Evolutionary conservation across 2,113 vertebrate species (phyloP).

Genomic region (Caranx ignobilis): DNA sequence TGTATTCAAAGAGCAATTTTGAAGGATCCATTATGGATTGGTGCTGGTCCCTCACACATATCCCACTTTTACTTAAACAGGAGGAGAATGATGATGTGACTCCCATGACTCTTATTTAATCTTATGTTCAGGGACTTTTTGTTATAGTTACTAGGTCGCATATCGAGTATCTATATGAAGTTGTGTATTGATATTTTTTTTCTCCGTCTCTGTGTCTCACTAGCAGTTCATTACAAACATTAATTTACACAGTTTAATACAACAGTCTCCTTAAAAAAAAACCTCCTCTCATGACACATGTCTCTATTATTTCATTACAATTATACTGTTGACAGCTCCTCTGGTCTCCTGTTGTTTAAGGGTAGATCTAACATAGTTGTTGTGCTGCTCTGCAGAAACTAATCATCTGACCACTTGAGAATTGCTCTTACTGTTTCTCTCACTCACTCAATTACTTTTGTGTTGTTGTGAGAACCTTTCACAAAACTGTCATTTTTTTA

Average conservation of each 20-base stretch:
- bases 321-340: too few species aligned
- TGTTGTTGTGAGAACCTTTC: not conserved
- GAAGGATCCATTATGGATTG: constrained; percentile 51
- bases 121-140: not conserved
- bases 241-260: not conserved
- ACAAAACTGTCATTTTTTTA: not conserved
- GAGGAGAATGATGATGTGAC: constrained; percentile 28
- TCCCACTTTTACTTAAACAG: constrained; percentile 27
- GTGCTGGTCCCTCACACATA: constrained; percentile 4
- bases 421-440: not conserved
- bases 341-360: not conserved
- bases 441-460: not conserved
- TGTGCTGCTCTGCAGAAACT: not conserved
- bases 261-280: not conserved
- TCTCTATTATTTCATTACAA: too few species aligned
- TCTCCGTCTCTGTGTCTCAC: not conserved
- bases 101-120: constrained; percentile 23
- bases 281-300: not conserved
- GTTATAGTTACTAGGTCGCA: not conserved
- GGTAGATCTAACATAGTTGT: not conserved
- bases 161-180: not conserved
- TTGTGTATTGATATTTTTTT: not conserved
- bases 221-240: not conserved
- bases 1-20: constrained; percentile 64
- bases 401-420: not conserved